phyloP scores from a whole-genome alignment of 2,888 invertebrate genomes.

The Tubulanus polymorphus region DNA sequence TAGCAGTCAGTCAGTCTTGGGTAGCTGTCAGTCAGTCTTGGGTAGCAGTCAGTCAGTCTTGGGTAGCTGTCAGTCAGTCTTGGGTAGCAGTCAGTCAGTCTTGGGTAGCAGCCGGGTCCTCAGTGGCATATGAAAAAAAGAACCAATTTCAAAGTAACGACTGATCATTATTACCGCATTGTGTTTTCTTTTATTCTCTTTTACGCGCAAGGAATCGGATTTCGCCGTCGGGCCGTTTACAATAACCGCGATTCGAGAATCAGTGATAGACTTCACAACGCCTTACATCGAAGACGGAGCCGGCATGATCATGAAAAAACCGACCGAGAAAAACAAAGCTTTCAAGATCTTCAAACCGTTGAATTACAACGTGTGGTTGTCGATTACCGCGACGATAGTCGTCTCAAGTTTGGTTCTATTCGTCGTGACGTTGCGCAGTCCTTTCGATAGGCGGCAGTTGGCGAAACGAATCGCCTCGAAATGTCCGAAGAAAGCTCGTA shows the following conservation, averaged over 20 bases:
- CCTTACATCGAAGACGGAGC: slow-evolving; percentile 30
- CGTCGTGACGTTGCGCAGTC: slow-evolving; percentile 22
- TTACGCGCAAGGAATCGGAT: slow-evolving; percentile 23
- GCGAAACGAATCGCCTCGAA: slow-evolving; percentile 4
- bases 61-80: too few relatives aligned
- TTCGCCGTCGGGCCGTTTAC: slow-evolving; percentile 30
- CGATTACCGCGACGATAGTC: slow-evolving; percentile 21
- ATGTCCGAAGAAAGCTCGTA: neutral
- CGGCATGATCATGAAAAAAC: slow-evolving; percentile 29
- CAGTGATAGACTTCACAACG: slow-evolving; percentile 24
- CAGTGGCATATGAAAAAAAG: too few relatives aligned
- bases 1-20: too few relatives aligned
- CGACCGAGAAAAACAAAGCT: slow-evolving; percentile 25
- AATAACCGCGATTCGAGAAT: slow-evolving; percentile 22
- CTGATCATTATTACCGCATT: neutral
- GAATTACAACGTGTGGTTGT: slow-evolving; percentile 25
- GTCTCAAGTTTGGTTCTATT: slow-evolving; percentile 24
- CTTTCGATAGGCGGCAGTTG: slow-evolving; percentile 1
- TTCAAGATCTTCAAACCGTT: slow-evolving; percentile 32
- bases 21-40: too few relatives aligned
- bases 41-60: too few relatives aligned
- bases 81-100: too few relatives aligned
- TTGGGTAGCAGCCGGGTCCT: too few relatives aligned
- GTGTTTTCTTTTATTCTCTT: neutral
- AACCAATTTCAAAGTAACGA: neutral